Evolutionary conservation across 2,113 vertebrate genomes (phyloP).

Genomic region (Myodes glareolus): DNA sequence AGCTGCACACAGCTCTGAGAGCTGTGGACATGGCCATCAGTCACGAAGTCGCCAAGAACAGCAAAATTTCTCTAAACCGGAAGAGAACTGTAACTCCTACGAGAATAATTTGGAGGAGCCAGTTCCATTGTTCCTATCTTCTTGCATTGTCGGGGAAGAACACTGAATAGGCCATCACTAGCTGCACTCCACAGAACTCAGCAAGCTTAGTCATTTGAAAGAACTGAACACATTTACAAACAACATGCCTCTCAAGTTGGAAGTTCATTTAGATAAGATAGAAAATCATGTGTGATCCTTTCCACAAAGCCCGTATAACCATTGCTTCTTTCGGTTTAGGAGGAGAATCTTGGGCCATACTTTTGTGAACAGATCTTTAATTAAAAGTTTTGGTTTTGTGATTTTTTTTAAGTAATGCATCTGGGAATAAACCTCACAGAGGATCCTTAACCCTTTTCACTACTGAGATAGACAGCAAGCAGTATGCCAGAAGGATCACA

Average conservation of each 20-base stretch:
- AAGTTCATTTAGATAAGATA: conserved; percentile 14
- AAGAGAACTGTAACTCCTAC: conserved; percentile 21
- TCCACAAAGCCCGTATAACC: neutral
- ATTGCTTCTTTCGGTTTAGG: neutral
- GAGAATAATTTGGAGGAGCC: neutral
- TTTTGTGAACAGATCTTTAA: neutral
- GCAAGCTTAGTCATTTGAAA: neutral
- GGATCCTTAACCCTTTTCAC: neutral
- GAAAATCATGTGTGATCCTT: neutral
- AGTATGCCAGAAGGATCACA: neutral
- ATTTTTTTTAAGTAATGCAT: neutral
- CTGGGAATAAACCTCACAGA: neutral
- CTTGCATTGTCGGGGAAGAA: neutral
- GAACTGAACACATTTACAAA: conserved; percentile 12
- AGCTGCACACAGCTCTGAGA: neutral
- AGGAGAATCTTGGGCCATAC: neutral
- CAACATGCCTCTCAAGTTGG: neutral
- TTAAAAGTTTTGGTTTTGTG: neutral
- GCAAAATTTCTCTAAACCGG: neutral
- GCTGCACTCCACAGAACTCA: neutral
- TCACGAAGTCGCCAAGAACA: neutral
- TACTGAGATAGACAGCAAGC: conserved; percentile 29
- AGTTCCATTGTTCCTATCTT: conserved; percentile 14
- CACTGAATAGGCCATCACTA: neutral
- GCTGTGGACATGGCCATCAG: neutral